phyloP scores from a whole-genome alignment of 2,888 invertebrate species.

The Drosophila pseudotakahashii region DNA sequence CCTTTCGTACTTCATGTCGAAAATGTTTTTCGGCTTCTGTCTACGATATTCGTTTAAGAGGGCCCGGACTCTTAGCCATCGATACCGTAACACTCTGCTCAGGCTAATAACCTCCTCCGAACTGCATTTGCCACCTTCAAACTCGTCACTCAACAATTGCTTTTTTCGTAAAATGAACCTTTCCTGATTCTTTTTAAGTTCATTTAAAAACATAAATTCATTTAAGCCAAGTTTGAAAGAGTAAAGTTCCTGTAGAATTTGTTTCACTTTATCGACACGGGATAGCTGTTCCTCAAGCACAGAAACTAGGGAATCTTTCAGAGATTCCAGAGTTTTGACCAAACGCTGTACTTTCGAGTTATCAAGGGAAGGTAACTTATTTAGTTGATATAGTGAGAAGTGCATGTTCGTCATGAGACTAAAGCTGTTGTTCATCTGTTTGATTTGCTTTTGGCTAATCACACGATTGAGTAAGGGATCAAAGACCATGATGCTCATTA shows the following conservation, averaged over 20 bases:
- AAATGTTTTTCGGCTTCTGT: not conserved
- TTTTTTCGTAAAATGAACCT: not conserved
- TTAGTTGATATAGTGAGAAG: not conserved
- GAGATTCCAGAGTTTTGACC: not conserved
- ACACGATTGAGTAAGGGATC: constrained; percentile 5
- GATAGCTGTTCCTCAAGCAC: not conserved
- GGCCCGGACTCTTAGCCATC: not conserved
- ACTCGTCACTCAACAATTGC: not conserved
- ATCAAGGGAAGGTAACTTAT: not conserved
- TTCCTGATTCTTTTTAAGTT: not conserved
- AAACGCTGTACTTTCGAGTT: not conserved
- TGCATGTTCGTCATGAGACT: not conserved
- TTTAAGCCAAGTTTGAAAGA: not conserved
- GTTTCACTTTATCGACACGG: not conserved
- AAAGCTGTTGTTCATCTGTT: not conserved
- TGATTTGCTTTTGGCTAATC: not conserved
- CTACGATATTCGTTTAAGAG: not conserved
- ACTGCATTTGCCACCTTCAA: not conserved
- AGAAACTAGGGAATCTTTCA: not conserved
- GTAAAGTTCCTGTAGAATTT: not conserved
- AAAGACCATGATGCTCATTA: not conserved
- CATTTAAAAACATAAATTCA: not conserved
- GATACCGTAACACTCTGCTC: not conserved
- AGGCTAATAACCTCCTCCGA: not conserved
- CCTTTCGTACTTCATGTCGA: not conserved